Base-by-base conservation (phyloP, 1,140 invertebrate species). In the Augochlora pura region DNA sequence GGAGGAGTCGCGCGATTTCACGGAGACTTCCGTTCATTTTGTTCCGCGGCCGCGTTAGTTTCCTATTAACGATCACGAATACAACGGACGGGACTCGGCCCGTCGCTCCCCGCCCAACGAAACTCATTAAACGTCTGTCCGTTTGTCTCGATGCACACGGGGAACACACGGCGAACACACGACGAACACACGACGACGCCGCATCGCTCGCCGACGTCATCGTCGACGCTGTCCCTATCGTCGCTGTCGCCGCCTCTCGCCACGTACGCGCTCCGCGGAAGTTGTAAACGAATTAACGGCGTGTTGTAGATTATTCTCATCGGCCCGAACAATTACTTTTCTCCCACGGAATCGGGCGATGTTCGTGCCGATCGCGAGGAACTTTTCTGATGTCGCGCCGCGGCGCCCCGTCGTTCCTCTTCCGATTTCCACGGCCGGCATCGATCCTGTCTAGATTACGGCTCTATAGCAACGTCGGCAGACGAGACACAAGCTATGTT, bases 101-200 rank as follows among this genome's bases (percentile, higher is more conserved):
- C 32, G 7, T 14, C 54, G 14, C 49, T 54, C 75, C 80, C 81
- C 76, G 80, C 79, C 68, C 75, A 86, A 89, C 89, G 88, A 91
- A 91, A 91, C 90, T 91, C 90, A 91, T 91, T 91, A 91, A 91
- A 90, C 85, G 86, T 89, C 90, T 90, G 90, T 91, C 90, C 86
- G 87, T 90, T 91, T 87, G 84, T 88, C 90, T 86, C 89, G 87
- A 88, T 90, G 87, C 84, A 88, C 88, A 65, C 46, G 39, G 6
- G 32, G 86, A 86, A 83, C 87, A 80, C 78, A 74, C 79, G 27
- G 6, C 39, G 46, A 8, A 46, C 42, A 32, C 42, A 46, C 42
- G 10, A 46, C 39, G 46, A 8, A 46, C 42, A 32, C 42, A 46
- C 42, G 10, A 46, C 42, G 42, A 46, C 42, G 14, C 14, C 14